Evolutionary conservation across 2,797 vertebrate species (phyloP).

Genomic region (Sebastes hopkinsi): DNA sequence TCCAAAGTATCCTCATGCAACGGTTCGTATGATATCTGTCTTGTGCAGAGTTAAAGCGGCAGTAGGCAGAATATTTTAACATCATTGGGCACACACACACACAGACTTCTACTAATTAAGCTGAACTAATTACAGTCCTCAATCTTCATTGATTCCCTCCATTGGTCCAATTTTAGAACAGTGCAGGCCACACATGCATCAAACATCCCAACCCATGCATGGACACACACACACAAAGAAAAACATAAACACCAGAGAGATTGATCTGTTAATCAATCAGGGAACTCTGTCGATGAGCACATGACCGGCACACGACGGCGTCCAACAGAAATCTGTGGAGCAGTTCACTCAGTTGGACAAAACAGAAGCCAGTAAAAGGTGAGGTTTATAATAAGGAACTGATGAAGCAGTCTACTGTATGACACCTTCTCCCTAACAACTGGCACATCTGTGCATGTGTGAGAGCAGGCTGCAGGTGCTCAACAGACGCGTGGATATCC

Average conservation of each 20-base stretch:
- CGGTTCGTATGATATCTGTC: too few species aligned
- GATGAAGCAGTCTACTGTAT: not conserved
- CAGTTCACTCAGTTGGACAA: not conserved
- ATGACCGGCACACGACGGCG: not conserved
- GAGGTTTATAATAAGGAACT: not conserved
- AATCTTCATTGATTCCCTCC: not conserved
- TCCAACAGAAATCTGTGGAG: not conserved
- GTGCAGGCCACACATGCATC: not conserved
- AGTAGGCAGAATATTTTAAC: too few species aligned
- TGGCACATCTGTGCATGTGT: not conserved
- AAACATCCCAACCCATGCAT: not conserved
- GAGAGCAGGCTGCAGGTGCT: not conserved
- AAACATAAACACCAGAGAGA: not conserved
- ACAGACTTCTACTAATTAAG: not conserved
- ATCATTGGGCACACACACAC: not conserved
- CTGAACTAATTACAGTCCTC: not conserved
- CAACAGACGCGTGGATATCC: not conserved
- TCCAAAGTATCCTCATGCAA: not conserved
- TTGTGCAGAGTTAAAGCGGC: too few species aligned
- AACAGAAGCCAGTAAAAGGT: not conserved
- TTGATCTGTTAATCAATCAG: slow-evolving; percentile 28
- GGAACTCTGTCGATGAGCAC: not conserved
- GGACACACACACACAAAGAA: not conserved
- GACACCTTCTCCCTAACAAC: not conserved
- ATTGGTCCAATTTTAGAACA: not conserved